Evolutionary conservation across 2,113 vertebrate genomes (phyloP).

Genomic region (Hippocampus barbouri): DNA sequence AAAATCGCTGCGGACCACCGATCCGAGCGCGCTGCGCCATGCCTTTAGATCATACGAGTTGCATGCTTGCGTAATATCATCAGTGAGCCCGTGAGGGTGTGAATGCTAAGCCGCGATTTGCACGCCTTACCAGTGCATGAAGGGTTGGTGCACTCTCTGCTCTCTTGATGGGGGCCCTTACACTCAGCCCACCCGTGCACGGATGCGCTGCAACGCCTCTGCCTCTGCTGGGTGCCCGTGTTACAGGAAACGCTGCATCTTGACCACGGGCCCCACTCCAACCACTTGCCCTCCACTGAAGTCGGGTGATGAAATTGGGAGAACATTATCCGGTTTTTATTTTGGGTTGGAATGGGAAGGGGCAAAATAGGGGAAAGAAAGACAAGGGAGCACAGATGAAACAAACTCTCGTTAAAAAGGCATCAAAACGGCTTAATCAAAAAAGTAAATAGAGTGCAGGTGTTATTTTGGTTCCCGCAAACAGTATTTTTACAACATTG

Average conservation of each 20-base stretch:
- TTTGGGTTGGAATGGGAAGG: not conserved
- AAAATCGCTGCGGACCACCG: constrained; percentile 18
- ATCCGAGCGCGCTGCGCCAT: constrained; percentile 3
- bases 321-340: not conserved
- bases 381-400: constrained; percentile 24
- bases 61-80: constrained; percentile 37
- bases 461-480: constrained; percentile 23
- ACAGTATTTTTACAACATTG: constrained; percentile 26
- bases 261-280: constrained; percentile 92
- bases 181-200: constrained; percentile 91
- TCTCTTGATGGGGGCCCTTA: constrained; percentile 84
- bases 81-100: constrained; percentile 16
- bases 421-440: not conserved
- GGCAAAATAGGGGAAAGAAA: not conserved
- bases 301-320: not conserved
- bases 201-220: constrained; percentile 84
- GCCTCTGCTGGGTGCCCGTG: constrained; percentile 87
- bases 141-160: constrained; percentile 82
- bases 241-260: constrained; percentile 87
- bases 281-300: constrained; percentile 96
- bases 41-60: constrained; percentile 19
- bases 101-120: constrained; percentile 27
- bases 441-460: constrained; percentile 19
- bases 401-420: not conserved
- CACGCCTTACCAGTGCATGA: constrained; percentile 82